These are phyloP conservation scores for Eupithecia inturbata DNA, from an alignment of 2,888 invertebrate genomes.

Conservation along the genomic window DNA sequence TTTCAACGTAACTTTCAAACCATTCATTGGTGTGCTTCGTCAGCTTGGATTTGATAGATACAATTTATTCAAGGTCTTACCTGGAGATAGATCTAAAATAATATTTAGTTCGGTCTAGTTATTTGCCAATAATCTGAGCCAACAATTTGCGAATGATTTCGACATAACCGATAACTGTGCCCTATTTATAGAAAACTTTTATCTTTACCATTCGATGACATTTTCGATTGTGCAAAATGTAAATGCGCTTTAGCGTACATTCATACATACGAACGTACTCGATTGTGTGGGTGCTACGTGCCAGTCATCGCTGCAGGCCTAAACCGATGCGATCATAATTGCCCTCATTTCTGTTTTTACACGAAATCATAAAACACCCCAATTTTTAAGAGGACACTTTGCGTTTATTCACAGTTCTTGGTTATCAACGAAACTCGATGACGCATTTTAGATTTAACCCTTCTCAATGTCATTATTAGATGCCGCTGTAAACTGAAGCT, in stretches of 20 bases:
- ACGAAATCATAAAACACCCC: conserved; percentile 41
- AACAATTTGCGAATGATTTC: not conserved
- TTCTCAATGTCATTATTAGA: conserved; percentile 19
- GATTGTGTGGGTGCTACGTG: conserved; percentile 15
- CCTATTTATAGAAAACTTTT: conserved; percentile 2
- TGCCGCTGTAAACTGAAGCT: not conserved
- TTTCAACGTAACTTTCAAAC: conserved; percentile 10
- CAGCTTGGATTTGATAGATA: not conserved
- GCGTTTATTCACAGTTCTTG: too few species aligned
- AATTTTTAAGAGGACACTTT: conserved; percentile 17
- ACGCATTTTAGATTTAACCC: conserved; percentile 19
- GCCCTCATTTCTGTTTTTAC: conserved; percentile 47
- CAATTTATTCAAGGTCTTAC: not conserved
- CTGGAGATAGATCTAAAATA: not conserved
- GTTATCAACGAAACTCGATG: conserved; percentile 14
- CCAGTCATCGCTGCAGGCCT: conserved; percentile 28
- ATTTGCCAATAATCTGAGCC: not conserved
- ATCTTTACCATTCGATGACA: conserved; percentile 15
- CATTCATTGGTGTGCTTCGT: not conserved
- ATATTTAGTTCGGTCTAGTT: not conserved
- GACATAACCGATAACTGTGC: not conserved
- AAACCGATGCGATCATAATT: conserved; percentile 38
- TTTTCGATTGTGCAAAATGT: conserved; percentile 14
- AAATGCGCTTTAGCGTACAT: not conserved
- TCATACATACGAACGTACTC: conserved; percentile 10